Base-by-base conservation (phyloP, 2,797 vertebrate species). In the Schizopygopsis malacanthus region DNA sequence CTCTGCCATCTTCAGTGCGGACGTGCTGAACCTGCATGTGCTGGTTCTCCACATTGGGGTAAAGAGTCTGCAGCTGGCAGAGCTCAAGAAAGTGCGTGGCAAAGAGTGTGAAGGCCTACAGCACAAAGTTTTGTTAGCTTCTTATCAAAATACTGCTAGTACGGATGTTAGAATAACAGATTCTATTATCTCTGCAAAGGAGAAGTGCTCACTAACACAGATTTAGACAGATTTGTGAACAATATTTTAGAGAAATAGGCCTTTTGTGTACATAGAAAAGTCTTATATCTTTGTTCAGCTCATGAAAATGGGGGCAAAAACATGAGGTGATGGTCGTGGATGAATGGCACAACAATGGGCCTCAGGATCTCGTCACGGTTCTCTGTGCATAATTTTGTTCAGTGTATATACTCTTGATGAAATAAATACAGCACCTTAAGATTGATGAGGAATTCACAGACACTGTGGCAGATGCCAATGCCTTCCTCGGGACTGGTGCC, bases 401-500 rank as follows among this genome's bases (percentile, higher is more conserved):
- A 33, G 33, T 33, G 33, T 33, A 33, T 41, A 41, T 41, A 47
- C 10, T 73, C n/a, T 47, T 47, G 10, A 78, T 59, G 18, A 43
- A 25, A 22, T 22, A 50, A 56, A 50, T 37, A 83, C 73, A 67
- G n/a, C 96, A 99, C 98, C 98, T 98, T 99, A 87, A 96, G 94
- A 90, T 93, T 94, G 89, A 99, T 94, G 79, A 99, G 96, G 92
- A 97, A 96, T 95, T 99, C 98, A 91, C 97, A 98, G 84, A 97
- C 94, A 25, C 98, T 95, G 22, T 98, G 97, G 92, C 98, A 99
- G 90, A 99, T 96, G 50, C 98, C 98, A 70, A 98, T 96, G n/a
- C 98, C 98, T 93, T 99, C 98, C 91, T 99, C 97, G 16, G 97
- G 95, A 92, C 97, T 97, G 82, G 98, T 99, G 22, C 98, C 97